Evolutionary conservation across 1,140 invertebrate species (phyloP).

Genomic region (Nephila pilipes): DNA sequence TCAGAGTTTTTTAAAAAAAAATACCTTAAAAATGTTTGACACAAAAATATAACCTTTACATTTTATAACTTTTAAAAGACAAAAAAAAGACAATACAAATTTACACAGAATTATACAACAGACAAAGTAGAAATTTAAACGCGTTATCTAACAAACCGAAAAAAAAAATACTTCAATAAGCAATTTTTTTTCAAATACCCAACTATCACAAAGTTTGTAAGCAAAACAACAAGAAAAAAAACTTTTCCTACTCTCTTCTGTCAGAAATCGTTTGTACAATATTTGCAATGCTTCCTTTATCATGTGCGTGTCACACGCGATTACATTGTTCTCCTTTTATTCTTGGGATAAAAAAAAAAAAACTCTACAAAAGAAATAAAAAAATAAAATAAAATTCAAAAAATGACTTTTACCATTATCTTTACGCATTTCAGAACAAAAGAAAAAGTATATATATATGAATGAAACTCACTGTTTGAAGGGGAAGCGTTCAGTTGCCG

Average conservation of each 20-base stretch:
- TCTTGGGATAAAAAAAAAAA: neutral
- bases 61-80: too few relatives aligned
- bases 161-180: too few relatives aligned
- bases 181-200: neutral
- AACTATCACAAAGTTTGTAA: neutral
- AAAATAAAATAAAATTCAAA: neutral
- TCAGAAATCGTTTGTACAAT: constrained; percentile 6
- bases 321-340: neutral
- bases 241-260: neutral
- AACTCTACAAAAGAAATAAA: neutral
- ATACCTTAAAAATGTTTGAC: too few relatives aligned
- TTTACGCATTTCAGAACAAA: neutral
- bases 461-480: constrained; percentile 54
- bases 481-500: constrained; percentile 11
- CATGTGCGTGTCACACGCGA: constrained; percentile 16
- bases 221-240: neutral
- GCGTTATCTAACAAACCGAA: too few relatives aligned
- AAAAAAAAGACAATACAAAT: too few relatives aligned
- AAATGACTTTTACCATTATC: neutral
- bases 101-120: too few relatives aligned
- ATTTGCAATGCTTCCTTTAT: neutral
- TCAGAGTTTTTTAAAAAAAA: too few relatives aligned
- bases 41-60: too few relatives aligned
- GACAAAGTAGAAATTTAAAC: too few relatives aligned
- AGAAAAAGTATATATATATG: neutral